phyloP scores from a whole-genome alignment of 2,797 vertebrate genomes.

The Sebastes vulpes region DNA sequence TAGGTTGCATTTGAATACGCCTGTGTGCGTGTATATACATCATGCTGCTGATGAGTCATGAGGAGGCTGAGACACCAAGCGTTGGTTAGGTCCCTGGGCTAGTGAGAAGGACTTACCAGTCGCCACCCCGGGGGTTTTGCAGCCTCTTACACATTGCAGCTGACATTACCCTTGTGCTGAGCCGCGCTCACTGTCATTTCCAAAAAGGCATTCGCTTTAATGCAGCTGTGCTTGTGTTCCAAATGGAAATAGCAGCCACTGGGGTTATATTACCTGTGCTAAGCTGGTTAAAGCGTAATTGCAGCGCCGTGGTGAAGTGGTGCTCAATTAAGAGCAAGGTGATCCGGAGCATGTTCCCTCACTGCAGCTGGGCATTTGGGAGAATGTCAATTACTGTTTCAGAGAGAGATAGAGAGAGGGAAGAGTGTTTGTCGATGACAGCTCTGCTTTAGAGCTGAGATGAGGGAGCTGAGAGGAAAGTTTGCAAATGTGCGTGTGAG shows the following conservation, averaged over 20 bases:
- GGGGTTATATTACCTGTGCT: slow-evolving; percentile 62
- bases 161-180: slow-evolving; percentile 53
- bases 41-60: slow-evolving; percentile 75
- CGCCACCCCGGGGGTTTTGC: slow-evolving; percentile 29
- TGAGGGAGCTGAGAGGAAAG: slow-evolving; percentile 44
- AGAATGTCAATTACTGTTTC: slow-evolving; percentile 75
- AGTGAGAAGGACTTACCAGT: slow-evolving; percentile 44
- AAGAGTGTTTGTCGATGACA: slow-evolving; percentile 57
- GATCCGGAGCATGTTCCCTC: slow-evolving; percentile 56
- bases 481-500: slow-evolving; percentile 40
- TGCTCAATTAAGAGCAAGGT: slow-evolving; percentile 73
- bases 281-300: slow-evolving; percentile 58
- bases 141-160: slow-evolving; percentile 31
- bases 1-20: slow-evolving; percentile 26
- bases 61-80: slow-evolving; percentile 50
- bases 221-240: slow-evolving; percentile 36
- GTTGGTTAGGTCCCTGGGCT: slow-evolving; percentile 46
- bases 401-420: slow-evolving; percentile 34
- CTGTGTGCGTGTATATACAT: slow-evolving; percentile 45
- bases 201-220: slow-evolving; percentile 30
- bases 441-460: slow-evolving; percentile 39
- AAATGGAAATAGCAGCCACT: slow-evolving; percentile 48
- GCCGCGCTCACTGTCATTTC: slow-evolving; percentile 49
- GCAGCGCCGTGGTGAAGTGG: slow-evolving; percentile 61
- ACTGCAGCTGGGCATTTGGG: slow-evolving; percentile 57